Conservation (phyloP, 2,888 invertebrate genomes). For the Magallana nippona region DNA sequence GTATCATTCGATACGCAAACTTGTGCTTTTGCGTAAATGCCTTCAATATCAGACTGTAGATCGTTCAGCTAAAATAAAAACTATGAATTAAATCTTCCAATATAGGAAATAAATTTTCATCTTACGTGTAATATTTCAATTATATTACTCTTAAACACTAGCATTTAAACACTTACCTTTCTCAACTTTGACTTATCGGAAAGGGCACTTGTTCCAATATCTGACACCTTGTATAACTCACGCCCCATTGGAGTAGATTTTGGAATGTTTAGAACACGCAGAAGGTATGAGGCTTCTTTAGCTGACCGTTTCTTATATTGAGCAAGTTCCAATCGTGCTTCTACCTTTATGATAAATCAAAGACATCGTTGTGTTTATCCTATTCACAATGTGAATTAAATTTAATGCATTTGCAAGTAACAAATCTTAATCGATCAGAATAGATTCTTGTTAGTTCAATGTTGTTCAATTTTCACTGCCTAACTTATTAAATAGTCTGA, state of each 20-base stretch:
- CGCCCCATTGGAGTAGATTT: constrained; percentile 82
- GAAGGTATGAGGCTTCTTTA: constrained; percentile 87
- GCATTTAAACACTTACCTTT: constrained; percentile 53
- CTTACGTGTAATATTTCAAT: neutral
- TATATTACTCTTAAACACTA: neutral
- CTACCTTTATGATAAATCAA: constrained; percentile 60
- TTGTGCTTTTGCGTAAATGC: constrained; percentile 62
- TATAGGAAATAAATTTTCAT: neutral
- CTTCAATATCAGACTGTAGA: constrained; percentile 60
- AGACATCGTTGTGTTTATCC: neutral
- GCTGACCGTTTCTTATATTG: constrained; percentile 88
- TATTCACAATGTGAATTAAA: too few relatives aligned
- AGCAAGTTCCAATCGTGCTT: constrained; percentile 62
- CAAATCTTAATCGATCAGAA: too few relatives aligned
- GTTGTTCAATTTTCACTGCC: too few relatives aligned
- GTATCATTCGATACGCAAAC: constrained; percentile 55
- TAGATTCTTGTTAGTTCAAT: too few relatives aligned
- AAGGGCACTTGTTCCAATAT: constrained; percentile 87
- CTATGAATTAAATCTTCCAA: neutral
- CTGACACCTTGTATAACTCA: constrained; percentile 87
- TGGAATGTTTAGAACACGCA: constrained; percentile 83
- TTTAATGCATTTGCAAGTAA: too few relatives aligned
- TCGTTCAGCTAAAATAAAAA: constrained; percentile 54
- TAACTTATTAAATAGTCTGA: too few relatives aligned
- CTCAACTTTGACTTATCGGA: constrained; percentile 79